Conservation (phyloP, 2,797 vertebrate genomes). For the Bothrops alternatus region DNA sequence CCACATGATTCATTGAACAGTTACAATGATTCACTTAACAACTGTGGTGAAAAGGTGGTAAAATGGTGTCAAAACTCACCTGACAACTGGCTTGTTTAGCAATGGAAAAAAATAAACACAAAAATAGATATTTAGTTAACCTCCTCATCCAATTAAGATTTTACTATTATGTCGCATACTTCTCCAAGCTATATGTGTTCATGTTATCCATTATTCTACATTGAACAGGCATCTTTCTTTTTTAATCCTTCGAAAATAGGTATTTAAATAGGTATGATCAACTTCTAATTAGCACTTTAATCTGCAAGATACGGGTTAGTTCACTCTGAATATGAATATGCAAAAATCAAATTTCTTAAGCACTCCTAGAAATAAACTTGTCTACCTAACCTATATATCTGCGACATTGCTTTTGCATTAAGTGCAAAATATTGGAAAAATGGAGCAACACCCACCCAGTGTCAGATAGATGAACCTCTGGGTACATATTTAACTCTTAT, state of each 20-base stretch:
- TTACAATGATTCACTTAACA: not conserved
- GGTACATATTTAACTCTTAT: not conserved
- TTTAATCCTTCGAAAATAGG: not conserved
- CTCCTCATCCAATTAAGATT: not conserved
- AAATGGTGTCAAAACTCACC: not conserved
- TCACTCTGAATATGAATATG: not conserved
- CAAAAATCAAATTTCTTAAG: not conserved
- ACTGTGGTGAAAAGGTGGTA: not conserved
- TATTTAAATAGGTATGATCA: not conserved
- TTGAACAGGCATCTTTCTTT: not conserved
- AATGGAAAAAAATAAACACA: not conserved
- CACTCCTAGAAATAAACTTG: not conserved
- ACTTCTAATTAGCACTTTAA: not conserved
- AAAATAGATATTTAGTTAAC: not conserved
- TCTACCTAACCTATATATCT: not conserved
- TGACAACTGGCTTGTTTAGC: not conserved
- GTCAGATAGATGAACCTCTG: not conserved
- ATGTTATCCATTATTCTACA: not conserved
- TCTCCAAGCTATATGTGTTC: not conserved
- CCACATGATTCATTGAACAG: not conserved
- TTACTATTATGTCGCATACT: not conserved
- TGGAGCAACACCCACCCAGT: not conserved
- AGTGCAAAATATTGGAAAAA: not conserved
- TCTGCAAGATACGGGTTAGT: not conserved
- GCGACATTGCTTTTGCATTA: not conserved